Evolutionary conservation across 1,140 invertebrate genomes (phyloP), one percentile per base, ranked within the genome.

Genomic region (Drosophila sulfurigaster): DNA sequence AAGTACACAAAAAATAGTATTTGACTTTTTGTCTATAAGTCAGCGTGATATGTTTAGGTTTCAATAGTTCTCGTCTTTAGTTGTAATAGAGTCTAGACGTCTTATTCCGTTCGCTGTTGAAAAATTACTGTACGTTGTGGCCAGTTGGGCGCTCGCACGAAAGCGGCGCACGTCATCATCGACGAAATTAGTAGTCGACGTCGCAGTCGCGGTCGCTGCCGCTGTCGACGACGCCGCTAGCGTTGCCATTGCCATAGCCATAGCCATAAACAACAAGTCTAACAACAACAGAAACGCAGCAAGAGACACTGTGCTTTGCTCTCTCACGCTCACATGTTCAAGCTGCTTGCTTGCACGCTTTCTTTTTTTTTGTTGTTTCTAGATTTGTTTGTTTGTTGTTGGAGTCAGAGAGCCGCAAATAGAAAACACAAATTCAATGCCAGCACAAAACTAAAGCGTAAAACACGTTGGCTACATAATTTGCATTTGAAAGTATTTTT

Each of bases 31-130:
- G 10, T 25, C 48, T 48, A 10, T 38, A 38, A 38, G 35, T 51
- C 46, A 49, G 41, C 32, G n/a, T 35, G 10, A 66, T 46, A 25
- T 68, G 13, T 60, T 51, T 70, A 49, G 15, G n/a, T 30, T 13
- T 15, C 3, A 52, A 28, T 60, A 7, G 2, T 59, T 49, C 48
- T 56, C 45, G 20, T 41, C 6, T 35, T 32, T 49, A 3, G 32
- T 65, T 20, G 30, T 57, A 25, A 7, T 38, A 38, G 8, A 41
- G 41, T 64, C 28, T 32, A 51, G 51, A 80, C 86, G 86, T 79
- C 86, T 81, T 81, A 58, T 72, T 79, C 81, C 75, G 64, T 81
- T 79, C 81, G 72, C 81, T 75, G 74, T 66, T 76, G 45, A 77
- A 75, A 81, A 72, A 81, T 83, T 72, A 88, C 83, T 88, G 85